Percentiles rank a stretch among this genome's conserved stretches.
These are phyloP conservation scores for Otolemur crassicaudatus DNA, from an alignment of 2,797 vertebrate species.

Conservation along the genomic window DNA sequence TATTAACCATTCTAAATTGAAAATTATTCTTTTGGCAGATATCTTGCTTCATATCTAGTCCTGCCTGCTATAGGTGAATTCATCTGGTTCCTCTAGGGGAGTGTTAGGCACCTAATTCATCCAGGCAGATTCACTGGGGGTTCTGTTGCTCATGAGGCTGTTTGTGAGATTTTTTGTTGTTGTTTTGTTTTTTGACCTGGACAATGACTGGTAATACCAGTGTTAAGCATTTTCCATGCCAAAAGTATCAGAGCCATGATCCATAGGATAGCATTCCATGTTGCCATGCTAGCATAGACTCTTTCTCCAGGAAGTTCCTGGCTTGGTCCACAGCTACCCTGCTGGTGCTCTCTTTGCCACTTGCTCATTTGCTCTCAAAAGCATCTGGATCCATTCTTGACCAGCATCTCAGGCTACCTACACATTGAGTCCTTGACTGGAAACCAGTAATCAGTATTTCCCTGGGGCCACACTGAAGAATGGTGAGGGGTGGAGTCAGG, in stretches of 20 bases:
- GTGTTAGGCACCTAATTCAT: not conserved
- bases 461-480: not conserved
- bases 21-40: slow-evolving; percentile 29
- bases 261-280: not conserved
- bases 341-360: not conserved
- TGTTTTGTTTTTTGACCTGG: not conserved
- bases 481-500: not conserved
- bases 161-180: not conserved
- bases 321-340: not conserved
- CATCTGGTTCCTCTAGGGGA: not conserved
- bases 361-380: slow-evolving; percentile 10
- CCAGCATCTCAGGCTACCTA: not conserved
- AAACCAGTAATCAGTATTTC: not conserved
- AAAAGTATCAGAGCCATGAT: not conserved
- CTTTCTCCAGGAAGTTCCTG: not conserved
- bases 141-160: not conserved
- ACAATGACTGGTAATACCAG: slow-evolving; percentile 4
- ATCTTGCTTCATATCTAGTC: not conserved
- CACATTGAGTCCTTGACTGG: not conserved
- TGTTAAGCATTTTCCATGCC: not conserved
- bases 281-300: not conserved
- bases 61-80: not conserved
- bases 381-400: not conserved
- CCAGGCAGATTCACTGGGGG: not conserved
- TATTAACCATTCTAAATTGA: slow-evolving; percentile 40